These are phyloP conservation scores for Lepidurus couesii DNA, from an alignment of 1,140 invertebrate species.

Conservation along the genomic window DNA sequence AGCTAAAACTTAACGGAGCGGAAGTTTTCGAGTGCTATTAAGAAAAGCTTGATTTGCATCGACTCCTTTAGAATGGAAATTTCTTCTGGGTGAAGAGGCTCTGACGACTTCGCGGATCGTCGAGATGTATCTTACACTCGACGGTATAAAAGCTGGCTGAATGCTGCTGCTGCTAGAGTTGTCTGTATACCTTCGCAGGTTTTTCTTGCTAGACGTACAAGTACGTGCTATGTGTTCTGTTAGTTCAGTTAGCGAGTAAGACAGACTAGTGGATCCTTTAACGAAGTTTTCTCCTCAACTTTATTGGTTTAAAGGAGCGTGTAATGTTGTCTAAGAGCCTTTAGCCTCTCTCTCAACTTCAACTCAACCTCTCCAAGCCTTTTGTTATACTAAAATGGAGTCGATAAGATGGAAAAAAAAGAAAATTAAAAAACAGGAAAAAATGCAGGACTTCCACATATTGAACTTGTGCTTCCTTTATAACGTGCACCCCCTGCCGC, in stretches of 20 bases:
- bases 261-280: conserved; percentile 4
- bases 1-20: background rate
- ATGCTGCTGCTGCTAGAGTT: no score
- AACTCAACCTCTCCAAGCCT: background rate
- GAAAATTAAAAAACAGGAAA: background rate
- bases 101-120: background rate
- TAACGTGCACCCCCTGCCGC: background rate
- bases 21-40: background rate
- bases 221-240: conserved; percentile 5
- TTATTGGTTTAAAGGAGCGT: conserved; percentile 19
- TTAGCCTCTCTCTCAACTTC: background rate
- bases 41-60: conserved; percentile 3
- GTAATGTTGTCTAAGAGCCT: conserved; percentile 13
- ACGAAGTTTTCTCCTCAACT: conserved; percentile 19
- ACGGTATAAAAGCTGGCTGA: no score
- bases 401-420: no score
- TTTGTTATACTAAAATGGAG: background rate
- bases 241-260: conserved; percentile 5
- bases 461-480: background rate
- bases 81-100: background rate
- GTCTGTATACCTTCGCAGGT: no score
- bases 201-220: background rate
- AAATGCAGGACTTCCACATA: background rate
- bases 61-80: conserved; percentile 16
- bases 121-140: background rate